Evolutionary conservation across 1,140 invertebrate species (phyloP).

Genomic region (Leucophenga varia): DNA sequence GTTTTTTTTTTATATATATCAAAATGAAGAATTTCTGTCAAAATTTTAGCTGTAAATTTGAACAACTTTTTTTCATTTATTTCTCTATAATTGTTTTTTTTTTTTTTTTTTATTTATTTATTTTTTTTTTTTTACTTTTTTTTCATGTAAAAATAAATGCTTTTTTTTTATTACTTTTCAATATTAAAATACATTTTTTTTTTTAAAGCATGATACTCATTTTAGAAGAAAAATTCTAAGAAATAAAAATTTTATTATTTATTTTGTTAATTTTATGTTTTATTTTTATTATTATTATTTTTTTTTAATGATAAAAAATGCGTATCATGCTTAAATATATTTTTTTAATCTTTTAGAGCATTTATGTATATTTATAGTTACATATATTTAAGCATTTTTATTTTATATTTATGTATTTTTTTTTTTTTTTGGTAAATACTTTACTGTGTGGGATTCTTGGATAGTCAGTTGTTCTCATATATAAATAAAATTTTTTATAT

Average conservation of each 20-base stretch:
- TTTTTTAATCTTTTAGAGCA: too few relatives aligned
- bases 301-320: too few relatives aligned
- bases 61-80: slow-evolving; percentile 8
- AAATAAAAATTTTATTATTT: slow-evolving; percentile 6
- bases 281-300: too few relatives aligned
- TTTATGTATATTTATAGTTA: too few relatives aligned
- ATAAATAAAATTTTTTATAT: too few relatives aligned
- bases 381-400: background rate
- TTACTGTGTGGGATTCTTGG: slow-evolving; percentile 3
- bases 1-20: slow-evolving; percentile 3
- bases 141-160: slow-evolving; percentile 35
- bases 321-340: too few relatives aligned
- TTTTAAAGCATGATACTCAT: too few relatives aligned
- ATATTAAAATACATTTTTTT: too few relatives aligned
- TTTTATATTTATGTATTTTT: background rate
- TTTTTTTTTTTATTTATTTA: slow-evolving; percentile 16
- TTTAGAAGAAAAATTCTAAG: slow-evolving; percentile 3
- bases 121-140: slow-evolving; percentile 8
- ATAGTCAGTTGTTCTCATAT: slow-evolving; percentile 1
- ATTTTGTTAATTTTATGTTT: slow-evolving; percentile 3
- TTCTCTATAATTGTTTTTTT: slow-evolving; percentile 16
- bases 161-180: slow-evolving; percentile 19
- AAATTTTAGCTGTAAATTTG: background rate
- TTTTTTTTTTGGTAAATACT: background rate
- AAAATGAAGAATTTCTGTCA: slow-evolving; percentile 6